Percentiles rank a stretch among this genome's conserved stretches.
Conservation (phyloP, 2,113 vertebrate species). For the Axis porcinus region DNA sequence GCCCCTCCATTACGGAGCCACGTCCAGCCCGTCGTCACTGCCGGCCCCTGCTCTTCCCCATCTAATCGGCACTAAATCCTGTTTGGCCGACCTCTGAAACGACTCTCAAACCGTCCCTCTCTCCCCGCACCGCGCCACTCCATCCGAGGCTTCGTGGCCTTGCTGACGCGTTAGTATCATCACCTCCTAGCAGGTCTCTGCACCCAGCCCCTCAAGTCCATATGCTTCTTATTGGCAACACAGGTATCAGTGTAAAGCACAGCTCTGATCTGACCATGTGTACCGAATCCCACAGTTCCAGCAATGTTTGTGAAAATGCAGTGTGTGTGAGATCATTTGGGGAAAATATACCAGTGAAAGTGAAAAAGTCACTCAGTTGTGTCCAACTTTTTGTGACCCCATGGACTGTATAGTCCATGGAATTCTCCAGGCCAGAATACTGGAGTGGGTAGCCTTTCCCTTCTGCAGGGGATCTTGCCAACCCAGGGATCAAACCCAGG, state of each 20-base stretch:
- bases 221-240: background rate
- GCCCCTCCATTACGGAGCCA: conserved; percentile 39
- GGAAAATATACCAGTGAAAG: background rate
- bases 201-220: background rate
- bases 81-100: background rate
- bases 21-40: background rate
- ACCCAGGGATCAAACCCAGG: background rate
- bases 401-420: background rate
- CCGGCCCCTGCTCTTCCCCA: background rate
- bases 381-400: background rate
- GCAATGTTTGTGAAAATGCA: accelerated
- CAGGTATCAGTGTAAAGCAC: background rate
- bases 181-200: background rate
- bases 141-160: background rate
- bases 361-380: background rate
- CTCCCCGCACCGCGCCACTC: background rate
- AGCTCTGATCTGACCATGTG: accelerated
- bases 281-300: background rate
- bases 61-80: background rate
- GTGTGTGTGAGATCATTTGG: background rate
- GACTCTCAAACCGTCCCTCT: background rate
- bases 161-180: background rate
- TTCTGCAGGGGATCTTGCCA: background rate
- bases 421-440: background rate
- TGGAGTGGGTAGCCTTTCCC: background rate